These are phyloP conservation scores for Sylvia atricapilla DNA, from an alignment of 2,113 vertebrate genomes.

Conservation along the genomic window DNA sequence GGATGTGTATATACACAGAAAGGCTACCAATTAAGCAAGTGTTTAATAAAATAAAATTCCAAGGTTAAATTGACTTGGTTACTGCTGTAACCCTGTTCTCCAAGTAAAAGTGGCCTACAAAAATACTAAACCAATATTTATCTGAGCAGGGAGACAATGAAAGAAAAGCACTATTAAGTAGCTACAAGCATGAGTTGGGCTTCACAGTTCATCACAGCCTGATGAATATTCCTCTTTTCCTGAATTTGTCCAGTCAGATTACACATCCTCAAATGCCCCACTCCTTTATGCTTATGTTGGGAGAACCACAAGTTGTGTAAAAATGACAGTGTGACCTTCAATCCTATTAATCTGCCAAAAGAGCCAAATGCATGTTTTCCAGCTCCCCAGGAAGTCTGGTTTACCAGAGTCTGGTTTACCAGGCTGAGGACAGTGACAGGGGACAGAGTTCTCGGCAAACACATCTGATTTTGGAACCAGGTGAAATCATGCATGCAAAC, in stretches of 20 bases:
- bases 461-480: not conserved
- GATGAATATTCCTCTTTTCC: not conserved
- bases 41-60: not conserved
- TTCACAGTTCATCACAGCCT: not conserved
- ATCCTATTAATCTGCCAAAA: not conserved
- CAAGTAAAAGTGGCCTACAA: not conserved
- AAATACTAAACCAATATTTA: not conserved
- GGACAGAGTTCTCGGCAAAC: not conserved
- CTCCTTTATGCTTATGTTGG: not conserved
- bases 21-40: not conserved
- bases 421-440: not conserved
- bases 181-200: not conserved
- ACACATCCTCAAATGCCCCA: not conserved
- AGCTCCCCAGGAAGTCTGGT: not conserved
- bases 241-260: not conserved
- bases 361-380: not conserved
- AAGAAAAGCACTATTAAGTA: not conserved
- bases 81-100: not conserved
- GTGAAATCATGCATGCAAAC: not conserved
- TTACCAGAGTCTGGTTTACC: not conserved
- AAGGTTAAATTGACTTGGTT: not conserved
- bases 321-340: not conserved
- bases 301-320: not conserved
- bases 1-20: not conserved
- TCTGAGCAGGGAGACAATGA: not conserved